phyloP scores from a whole-genome alignment of 2,888 invertebrate species.

The Boloria selene region DNA sequence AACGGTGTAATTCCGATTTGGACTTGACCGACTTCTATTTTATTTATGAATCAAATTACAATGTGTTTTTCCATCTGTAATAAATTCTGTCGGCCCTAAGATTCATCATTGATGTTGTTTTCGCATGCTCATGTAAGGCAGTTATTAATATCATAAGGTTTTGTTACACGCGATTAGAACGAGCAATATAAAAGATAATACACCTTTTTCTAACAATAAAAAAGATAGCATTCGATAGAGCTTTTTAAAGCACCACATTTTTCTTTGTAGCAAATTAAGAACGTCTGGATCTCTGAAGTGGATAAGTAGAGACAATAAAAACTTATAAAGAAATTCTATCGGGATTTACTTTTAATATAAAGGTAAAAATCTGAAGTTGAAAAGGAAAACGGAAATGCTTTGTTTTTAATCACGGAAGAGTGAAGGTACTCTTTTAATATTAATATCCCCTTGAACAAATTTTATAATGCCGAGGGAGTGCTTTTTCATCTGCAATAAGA shows the following conservation, averaged over 20 bases:
- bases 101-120: too few species aligned
- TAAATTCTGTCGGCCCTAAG: too few species aligned
- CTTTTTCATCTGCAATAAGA: conserved; percentile 8
- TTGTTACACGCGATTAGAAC: neutral
- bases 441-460: conserved; percentile 21
- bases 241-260: conserved; percentile 16
- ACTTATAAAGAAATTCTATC: conserved; percentile 22
- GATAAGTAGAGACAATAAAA: conserved; percentile 24
- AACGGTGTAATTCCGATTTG: too few species aligned
- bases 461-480: conserved; percentile 15
- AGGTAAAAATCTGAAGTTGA: conserved; percentile 15
- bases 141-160: neutral
- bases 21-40: too few species aligned
- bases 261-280: conserved; percentile 21
- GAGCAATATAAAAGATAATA: conserved; percentile 1
- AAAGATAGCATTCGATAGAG: conserved; percentile 10
- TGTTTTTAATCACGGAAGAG: conserved; percentile 19
- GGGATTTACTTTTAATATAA: conserved; percentile 22
- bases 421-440: conserved; percentile 15
- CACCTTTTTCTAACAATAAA: conserved; percentile 3
- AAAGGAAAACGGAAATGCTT: conserved; percentile 12
- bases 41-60: too few species aligned
- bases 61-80: too few species aligned
- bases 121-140: too few species aligned
- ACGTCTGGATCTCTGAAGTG: conserved; percentile 21